phyloP scores from a whole-genome alignment of 2,797 vertebrate genomes.

The Paguma larvata region DNA sequence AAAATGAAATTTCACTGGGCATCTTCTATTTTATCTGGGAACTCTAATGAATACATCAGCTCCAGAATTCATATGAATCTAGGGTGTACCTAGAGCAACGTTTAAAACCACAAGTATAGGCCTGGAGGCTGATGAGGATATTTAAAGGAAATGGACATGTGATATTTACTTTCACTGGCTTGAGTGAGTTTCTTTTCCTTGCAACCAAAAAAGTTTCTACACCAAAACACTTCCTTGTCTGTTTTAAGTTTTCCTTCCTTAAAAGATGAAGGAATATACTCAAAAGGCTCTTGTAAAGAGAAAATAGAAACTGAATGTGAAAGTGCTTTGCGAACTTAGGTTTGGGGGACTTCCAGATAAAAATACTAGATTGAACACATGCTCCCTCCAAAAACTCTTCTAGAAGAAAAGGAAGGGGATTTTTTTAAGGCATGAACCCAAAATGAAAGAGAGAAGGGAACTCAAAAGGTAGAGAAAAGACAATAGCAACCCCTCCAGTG shows the following conservation, averaged over 20 bases:
- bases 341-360: background rate
- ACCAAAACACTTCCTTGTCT: background rate
- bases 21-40: background rate
- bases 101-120: background rate
- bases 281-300: background rate
- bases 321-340: conserved; percentile 13
- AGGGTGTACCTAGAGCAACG: background rate
- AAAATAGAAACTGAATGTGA: conserved; percentile 43
- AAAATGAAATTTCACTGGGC: conserved; percentile 16
- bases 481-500: background rate
- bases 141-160: background rate
- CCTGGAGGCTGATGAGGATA: background rate
- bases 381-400: background rate
- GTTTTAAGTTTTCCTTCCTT: background rate
- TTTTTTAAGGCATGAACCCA: background rate
- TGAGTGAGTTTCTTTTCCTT: background rate
- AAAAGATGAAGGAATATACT: background rate
- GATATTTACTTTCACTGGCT: background rate
- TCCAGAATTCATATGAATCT: background rate
- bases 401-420: background rate
- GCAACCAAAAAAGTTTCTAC: background rate
- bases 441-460: background rate
- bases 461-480: background rate
- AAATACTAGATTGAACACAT: background rate
- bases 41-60: background rate